phyloP scores from a whole-genome alignment of 2,113 vertebrate genomes.

The Baryphthengus martii region DNA sequence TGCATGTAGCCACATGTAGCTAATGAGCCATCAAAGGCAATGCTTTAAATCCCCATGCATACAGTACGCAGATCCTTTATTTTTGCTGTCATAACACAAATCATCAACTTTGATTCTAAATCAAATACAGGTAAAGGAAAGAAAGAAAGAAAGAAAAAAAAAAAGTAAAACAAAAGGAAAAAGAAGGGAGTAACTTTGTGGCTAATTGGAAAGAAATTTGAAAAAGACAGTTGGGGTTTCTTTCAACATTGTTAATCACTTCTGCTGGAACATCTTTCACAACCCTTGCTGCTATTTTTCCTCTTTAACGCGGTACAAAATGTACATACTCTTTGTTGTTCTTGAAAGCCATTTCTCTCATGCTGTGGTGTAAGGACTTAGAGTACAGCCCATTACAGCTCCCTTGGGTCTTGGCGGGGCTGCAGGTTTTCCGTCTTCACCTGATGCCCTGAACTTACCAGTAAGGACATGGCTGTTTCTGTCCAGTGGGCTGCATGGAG shows the following conservation, averaged over 20 bases:
- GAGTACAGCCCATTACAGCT: background rate
- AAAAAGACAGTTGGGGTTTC: background rate
- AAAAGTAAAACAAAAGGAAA: background rate
- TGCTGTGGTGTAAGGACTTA: background rate
- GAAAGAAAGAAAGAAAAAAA: background rate
- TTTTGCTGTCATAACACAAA: slow-evolving; percentile 35
- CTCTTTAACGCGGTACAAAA: background rate
- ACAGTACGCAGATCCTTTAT: background rate
- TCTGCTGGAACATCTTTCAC: slow-evolving; percentile 32
- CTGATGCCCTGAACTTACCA: background rate
- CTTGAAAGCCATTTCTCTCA: background rate
- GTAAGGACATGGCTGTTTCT: background rate
- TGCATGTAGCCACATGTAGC: slow-evolving; percentile 24
- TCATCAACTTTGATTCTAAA: slow-evolving; percentile 22
- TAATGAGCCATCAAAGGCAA: slow-evolving; percentile 26
- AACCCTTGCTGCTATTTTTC: background rate
- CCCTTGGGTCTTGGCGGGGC: background rate
- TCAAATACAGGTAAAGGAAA: slow-evolving; percentile 22
- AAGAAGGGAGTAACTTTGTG: background rate
- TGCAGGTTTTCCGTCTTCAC: background rate
- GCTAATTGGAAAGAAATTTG: slow-evolving; percentile 31
- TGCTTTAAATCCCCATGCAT: slow-evolving; percentile 23
- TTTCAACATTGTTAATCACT: slow-evolving; percentile 46
- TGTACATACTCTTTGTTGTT: background rate
- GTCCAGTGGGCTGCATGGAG: accelerated